Evolutionary conservation across 2,113 vertebrate species (phyloP).

Genomic region (Drymodes brunneopygia): DNA sequence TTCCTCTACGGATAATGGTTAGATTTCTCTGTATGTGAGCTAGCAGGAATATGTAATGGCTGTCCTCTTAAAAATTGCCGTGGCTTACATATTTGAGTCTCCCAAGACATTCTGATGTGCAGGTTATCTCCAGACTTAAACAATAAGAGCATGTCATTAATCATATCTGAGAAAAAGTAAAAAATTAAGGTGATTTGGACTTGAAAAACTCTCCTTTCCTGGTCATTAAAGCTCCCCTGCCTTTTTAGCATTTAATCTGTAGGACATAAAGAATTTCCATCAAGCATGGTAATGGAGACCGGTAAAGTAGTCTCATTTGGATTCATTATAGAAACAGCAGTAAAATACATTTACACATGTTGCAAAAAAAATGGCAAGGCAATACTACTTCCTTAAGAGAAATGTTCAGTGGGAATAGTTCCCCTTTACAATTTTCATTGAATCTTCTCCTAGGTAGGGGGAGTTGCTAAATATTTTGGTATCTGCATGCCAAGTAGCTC

Average conservation of each 20-base stretch:
- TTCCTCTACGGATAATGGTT: neutral
- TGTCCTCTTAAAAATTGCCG: neutral
- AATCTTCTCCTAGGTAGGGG: accelerated
- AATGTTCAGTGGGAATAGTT: neutral
- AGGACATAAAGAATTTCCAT: neutral
- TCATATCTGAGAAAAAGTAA: neutral
- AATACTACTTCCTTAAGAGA: neutral
- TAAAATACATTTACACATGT: neutral
- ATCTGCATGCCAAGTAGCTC: neutral
- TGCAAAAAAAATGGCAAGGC: neutral
- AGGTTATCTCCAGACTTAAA: neutral
- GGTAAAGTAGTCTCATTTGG: neutral
- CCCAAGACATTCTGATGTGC: neutral
- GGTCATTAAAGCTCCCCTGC: neutral
- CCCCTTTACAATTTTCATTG: neutral
- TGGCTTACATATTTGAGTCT: neutral
- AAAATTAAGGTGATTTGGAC: neutral
- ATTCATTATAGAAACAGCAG: neutral
- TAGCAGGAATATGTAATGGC: neutral
- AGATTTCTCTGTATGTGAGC: neutral
- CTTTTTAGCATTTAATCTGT: neutral
- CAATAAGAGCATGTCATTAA: neutral
- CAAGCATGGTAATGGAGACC: neutral
- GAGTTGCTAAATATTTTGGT: neutral
- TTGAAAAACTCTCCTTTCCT: neutral